A percentile compares a stretch with the other conserved stretches of the same genome.
phyloP scores from a whole-genome alignment of 2,113 vertebrate genomes.

The Carlito syrichta region DNA sequence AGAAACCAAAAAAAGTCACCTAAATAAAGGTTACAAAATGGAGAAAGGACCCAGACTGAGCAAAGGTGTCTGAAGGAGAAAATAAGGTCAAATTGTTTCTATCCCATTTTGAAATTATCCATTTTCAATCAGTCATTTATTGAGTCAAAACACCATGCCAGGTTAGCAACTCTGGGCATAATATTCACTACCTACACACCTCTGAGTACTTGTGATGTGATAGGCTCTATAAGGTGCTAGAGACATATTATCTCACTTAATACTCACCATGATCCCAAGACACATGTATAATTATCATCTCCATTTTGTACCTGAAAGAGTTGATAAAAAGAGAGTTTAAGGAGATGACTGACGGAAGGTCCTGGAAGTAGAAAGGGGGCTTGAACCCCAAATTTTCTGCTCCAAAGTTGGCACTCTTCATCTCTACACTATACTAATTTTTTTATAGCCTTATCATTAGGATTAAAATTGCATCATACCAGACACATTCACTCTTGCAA shows the following conservation, averaged over 20 bases:
- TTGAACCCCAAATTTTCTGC: background rate
- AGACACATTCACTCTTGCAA: background rate
- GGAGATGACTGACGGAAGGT: background rate
- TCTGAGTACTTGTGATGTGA: background rate
- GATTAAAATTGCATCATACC: background rate
- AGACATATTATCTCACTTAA: background rate
- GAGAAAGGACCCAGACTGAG: background rate
- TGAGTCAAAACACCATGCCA: background rate
- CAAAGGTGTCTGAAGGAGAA: background rate
- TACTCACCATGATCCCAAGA: background rate
- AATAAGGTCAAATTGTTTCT: background rate
- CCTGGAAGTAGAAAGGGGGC: background rate
- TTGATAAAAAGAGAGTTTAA: background rate
- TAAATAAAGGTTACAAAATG: conserved; percentile 1
- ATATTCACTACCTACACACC: background rate
- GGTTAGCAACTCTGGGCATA: background rate
- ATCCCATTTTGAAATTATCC: background rate
- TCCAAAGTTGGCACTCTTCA: background rate
- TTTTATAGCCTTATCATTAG: background rate
- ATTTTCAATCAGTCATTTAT: background rate
- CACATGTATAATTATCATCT: background rate
- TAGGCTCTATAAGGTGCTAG: background rate
- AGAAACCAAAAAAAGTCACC: too few species aligned
- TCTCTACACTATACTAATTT: background rate
- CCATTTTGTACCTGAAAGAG: background rate